A percentile compares a stretch with the other conserved stretches of the same genome.
Evolutionary conservation across 1,140 invertebrate genomes (phyloP).

Genomic region (Periplaneta americana): DNA sequence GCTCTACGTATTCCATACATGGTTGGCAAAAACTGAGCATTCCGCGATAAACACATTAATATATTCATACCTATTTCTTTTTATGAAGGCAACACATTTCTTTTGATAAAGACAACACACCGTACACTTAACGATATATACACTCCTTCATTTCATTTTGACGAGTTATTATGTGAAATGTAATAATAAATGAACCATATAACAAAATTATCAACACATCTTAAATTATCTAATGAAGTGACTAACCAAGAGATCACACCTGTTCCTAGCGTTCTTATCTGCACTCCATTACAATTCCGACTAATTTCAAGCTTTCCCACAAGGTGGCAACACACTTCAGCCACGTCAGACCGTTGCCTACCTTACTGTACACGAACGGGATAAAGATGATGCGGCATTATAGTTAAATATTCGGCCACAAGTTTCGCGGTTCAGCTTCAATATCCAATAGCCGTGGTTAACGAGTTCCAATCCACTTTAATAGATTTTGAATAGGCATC

Average conservation of each 20-base stretch:
- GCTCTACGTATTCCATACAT: not conserved
- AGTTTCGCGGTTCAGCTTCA: too few relatives aligned
- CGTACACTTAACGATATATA: not conserved
- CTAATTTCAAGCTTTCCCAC: not conserved
- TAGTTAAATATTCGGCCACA: too few relatives aligned
- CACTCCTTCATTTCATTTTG: not conserved
- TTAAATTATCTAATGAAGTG: not conserved
- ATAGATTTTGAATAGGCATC: too few relatives aligned
- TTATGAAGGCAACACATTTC: too few relatives aligned
- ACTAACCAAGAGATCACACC: not conserved
- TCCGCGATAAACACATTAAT: not conserved
- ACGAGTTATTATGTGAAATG: not conserved
- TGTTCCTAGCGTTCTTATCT: not conserved
- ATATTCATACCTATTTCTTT: not conserved
- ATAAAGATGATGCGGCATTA: too few relatives aligned
- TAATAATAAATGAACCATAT: not conserved
- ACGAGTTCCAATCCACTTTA: too few relatives aligned
- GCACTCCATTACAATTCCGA: not conserved
- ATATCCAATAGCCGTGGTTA: too few relatives aligned
- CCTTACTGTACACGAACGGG: too few relatives aligned
- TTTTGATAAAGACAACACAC: not conserved
- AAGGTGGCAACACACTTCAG: not conserved
- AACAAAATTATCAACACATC: not conserved
- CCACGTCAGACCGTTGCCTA: not conserved
- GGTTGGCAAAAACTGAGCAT: not conserved